phyloP scores from a whole-genome alignment of 2,797 vertebrate genomes.

The Oryzias dopingdopingensis region DNA sequence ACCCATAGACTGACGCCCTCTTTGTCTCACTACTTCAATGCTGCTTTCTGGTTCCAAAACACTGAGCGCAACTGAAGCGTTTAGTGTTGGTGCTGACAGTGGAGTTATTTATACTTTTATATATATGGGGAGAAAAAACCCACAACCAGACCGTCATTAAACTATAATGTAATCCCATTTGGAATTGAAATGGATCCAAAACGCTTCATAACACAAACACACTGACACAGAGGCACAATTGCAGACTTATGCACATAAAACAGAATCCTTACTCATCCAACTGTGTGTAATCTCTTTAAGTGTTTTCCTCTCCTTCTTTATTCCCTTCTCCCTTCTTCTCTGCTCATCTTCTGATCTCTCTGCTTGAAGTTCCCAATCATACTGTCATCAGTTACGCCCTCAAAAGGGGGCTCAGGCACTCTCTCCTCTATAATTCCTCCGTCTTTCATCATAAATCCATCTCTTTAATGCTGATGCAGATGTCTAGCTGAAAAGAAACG shows the following conservation, averaged over 20 bases:
- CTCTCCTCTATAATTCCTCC: slow-evolving; percentile 29
- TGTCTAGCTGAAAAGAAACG: slow-evolving; percentile 34
- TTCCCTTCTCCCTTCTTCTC: slow-evolving; percentile 10
- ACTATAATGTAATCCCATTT: slow-evolving; percentile 56
- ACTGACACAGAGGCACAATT: slow-evolving; percentile 32
- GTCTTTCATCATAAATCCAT: slow-evolving; percentile 49
- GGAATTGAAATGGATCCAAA: slow-evolving; percentile 57
- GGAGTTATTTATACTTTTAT: slow-evolving; percentile 65
- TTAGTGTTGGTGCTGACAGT: slow-evolving; percentile 53
- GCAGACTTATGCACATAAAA: slow-evolving; percentile 55
- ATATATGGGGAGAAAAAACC: slow-evolving; percentile 62
- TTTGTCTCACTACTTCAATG: slow-evolving; percentile 54
- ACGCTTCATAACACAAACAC: slow-evolving; percentile 15
- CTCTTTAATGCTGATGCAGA: slow-evolving; percentile 48
- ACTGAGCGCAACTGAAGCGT: slow-evolving; percentile 49
- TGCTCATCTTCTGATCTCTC: slow-evolving; percentile 10
- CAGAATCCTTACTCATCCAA: slow-evolving; percentile 43
- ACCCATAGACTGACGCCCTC: slow-evolving; percentile 30
- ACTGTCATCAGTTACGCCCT: slow-evolving; percentile 46
- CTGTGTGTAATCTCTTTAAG: slow-evolving; percentile 70
- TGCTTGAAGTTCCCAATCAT: slow-evolving; percentile 36
- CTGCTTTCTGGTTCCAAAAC: slow-evolving; percentile 46
- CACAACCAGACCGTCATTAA: slow-evolving; percentile 49
- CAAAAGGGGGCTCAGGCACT: slow-evolving; percentile 25
- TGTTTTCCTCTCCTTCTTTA: slow-evolving; percentile 52